Evolutionary conservation across 2,888 invertebrate genomes (phyloP).

Genomic region (Hyposoter dolosus): DNA sequence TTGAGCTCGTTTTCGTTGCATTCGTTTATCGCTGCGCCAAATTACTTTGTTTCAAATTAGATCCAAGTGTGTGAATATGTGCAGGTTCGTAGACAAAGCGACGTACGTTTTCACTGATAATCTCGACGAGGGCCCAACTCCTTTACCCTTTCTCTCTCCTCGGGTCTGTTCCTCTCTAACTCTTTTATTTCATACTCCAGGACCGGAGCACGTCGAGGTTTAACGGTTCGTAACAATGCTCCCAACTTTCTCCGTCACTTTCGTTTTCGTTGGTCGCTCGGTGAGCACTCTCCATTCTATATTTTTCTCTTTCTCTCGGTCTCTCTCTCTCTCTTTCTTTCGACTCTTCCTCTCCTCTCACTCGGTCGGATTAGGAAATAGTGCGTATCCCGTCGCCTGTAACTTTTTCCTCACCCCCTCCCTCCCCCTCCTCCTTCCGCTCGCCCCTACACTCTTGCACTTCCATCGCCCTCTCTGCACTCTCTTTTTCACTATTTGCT

Average conservation of each 20-base stretch:
- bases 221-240: slow-evolving; percentile 83
- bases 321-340: slow-evolving; percentile 55
- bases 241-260: slow-evolving; percentile 84
- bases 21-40: neutral
- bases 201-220: slow-evolving; percentile 73
- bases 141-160: slow-evolving; percentile 19
- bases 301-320: slow-evolving; percentile 28
- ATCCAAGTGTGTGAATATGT: neutral
- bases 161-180: slow-evolving; percentile 4
- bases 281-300: slow-evolving; percentile 61
- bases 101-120: slow-evolving; percentile 63
- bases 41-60: neutral
- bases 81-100: slow-evolving; percentile 59
- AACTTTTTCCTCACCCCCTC: slow-evolving; percentile 68
- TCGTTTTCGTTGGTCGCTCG: slow-evolving; percentile 83
- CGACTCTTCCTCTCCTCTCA: slow-evolving; percentile 43
- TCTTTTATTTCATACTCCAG: slow-evolving; percentile 33
- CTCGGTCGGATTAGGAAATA: slow-evolving; percentile 78
- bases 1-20: neutral
- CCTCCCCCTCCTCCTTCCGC: slow-evolving; percentile 27
- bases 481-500: slow-evolving; percentile 27
- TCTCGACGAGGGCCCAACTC: slow-evolving; percentile 50
- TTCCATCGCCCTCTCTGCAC: slow-evolving; percentile 30
- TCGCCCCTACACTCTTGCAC: slow-evolving; percentile 38
- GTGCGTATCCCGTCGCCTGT: slow-evolving; percentile 76